These are phyloP conservation scores for Polymixis flavicincta DNA, from an alignment of 2,888 invertebrate genomes.

Conservation along the genomic window DNA sequence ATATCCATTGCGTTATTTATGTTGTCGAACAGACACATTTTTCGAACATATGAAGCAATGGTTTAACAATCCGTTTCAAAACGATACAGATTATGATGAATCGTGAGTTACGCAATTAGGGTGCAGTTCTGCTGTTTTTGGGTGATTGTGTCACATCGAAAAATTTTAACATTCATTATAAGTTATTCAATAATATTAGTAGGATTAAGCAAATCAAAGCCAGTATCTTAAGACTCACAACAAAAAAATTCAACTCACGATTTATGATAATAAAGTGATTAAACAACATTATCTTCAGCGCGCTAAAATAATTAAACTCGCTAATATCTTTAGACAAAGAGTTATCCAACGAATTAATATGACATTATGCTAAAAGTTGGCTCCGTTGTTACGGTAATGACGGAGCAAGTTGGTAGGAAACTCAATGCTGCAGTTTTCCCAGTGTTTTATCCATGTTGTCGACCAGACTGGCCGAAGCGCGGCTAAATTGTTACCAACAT, in stretches of 20 bases:
- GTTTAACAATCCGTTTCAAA: too few relatives aligned
- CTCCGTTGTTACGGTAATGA: conserved; percentile 54
- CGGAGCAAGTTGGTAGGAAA: conserved; percentile 47
- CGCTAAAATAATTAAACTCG: conserved; percentile 42
- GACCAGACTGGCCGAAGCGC: conserved; percentile 32
- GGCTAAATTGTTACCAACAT: conserved; percentile 57
- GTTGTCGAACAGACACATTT: too few relatives aligned
- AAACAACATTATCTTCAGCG: conserved; percentile 32
- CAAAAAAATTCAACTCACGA: conserved; percentile 8
- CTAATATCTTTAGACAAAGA: conserved; percentile 51
- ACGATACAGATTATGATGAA: too few relatives aligned
- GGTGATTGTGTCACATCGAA: too few relatives aligned
- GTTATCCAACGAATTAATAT: conserved; percentile 57
- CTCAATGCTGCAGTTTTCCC: conserved; percentile 49
- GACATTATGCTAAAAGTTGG: conserved; percentile 59
- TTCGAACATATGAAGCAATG: too few relatives aligned
- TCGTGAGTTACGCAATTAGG: too few relatives aligned
- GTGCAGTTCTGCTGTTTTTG: too few relatives aligned
- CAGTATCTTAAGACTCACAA: neutral
- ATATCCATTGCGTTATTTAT: too few relatives aligned
- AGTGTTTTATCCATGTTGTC: conserved; percentile 54
- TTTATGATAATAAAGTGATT: conserved; percentile 34
- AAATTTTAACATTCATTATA: too few relatives aligned
- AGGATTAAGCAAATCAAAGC: neutral
- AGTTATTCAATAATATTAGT: too few relatives aligned